Conservation (phyloP, 1,140 invertebrate genomes). For the Leptonema lineaticorne region DNA sequence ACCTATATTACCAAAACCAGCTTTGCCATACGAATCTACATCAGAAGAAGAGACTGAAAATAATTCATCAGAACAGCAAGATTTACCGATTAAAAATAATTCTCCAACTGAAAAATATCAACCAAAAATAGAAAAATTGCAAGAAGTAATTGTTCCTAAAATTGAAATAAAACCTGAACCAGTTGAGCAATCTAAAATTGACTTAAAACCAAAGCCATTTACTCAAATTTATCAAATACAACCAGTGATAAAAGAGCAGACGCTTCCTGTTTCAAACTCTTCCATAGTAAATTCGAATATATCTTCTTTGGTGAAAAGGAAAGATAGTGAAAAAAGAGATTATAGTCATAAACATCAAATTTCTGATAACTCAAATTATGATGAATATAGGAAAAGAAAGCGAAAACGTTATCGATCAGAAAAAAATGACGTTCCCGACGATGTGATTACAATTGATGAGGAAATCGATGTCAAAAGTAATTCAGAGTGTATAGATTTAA, state of each 20-base stretch:
- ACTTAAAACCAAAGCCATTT: constrained; percentile 6
- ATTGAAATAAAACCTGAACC: neutral
- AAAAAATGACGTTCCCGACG: constrained; percentile 22
- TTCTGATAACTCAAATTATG: constrained; percentile 41
- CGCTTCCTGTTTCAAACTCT: neutral
- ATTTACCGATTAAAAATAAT: neutral
- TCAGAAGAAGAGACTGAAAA: constrained; percentile 61
- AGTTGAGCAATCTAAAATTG: neutral
- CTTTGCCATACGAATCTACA: constrained; percentile 73
- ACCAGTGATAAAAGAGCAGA: constrained; percentile 7
- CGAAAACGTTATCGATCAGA: constrained; percentile 25
- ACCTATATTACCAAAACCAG: constrained; percentile 65
- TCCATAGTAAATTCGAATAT: neutral
- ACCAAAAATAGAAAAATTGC: neutral
- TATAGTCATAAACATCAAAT: neutral
- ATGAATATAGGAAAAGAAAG: constrained; percentile 37
- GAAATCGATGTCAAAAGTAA: constrained; percentile 18
- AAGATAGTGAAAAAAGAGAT: neutral
- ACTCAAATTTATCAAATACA: constrained; percentile 26
- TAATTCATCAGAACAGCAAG: neutral
- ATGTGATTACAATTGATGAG: constrained; percentile 39
- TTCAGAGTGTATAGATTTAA: constrained; percentile 37
- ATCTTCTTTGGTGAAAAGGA: neutral
- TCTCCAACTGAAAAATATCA: neutral
- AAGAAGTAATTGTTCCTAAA: neutral